These are phyloP conservation scores for Reticulitermes speratus DNA, from an alignment of 1,140 invertebrate genomes.

Conservation along the genomic window DNA sequence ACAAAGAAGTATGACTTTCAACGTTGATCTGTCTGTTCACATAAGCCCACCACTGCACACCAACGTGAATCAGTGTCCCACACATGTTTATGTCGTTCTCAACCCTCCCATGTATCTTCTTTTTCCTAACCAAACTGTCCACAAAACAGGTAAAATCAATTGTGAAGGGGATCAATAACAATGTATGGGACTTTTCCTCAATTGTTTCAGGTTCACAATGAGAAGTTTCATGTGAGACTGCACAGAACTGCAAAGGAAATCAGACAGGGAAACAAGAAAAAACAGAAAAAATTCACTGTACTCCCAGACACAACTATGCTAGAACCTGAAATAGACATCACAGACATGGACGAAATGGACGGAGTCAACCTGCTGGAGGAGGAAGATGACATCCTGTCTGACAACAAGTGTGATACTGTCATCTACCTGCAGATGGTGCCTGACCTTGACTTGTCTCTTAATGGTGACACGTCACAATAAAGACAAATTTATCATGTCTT, in stretches of 20 bases:
- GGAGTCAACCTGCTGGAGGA: conserved; percentile 6
- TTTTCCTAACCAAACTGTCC: no score
- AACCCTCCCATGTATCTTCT: no score
- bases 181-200: background rate
- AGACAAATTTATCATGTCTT: no score
- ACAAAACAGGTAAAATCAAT: no score
- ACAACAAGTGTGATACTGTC: conserved; percentile 17
- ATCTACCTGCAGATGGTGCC: conserved; percentile 19
- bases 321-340: background rate
- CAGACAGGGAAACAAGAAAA: background rate
- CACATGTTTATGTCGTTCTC: no score
- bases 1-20: no score
- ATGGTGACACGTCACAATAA: background rate
- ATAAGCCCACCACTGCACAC: no score
- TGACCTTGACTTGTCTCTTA: background rate
- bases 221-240: conserved; percentile 21
- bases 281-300: background rate
- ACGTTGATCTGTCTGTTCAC: no score
- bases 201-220: conserved; percentile 21
- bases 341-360: background rate
- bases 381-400: background rate
- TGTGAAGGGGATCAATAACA: no score
- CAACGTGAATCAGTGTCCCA: no score
- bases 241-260: conserved; percentile 3
- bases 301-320: background rate